A percentile compares a stretch with the other conserved stretches of the same genome.
phyloP scores from a whole-genome alignment of 2,888 invertebrate genomes.

The Elgonia sp. region DNA sequence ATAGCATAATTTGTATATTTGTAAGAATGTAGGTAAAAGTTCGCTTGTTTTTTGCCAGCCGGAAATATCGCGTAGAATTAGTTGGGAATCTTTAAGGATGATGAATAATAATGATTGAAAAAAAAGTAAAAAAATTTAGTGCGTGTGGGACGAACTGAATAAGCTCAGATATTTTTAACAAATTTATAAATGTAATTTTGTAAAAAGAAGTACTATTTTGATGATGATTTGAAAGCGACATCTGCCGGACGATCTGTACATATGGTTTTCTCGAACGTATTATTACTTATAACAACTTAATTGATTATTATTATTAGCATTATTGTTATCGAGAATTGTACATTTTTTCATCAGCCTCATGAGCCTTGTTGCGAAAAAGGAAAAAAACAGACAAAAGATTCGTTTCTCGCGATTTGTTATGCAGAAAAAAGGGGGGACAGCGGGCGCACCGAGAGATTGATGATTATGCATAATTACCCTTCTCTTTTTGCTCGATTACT shows the following conservation, averaged over 20 bases:
- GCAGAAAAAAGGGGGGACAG: slow-evolving; percentile 8
- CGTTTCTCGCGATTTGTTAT: slow-evolving; percentile 6
- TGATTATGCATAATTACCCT: slow-evolving; percentile 24
- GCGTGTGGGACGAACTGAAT: slow-evolving; percentile 77
- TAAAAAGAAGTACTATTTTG: slow-evolving; percentile 85
- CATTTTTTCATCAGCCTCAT: slow-evolving; percentile 71
- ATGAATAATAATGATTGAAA: slow-evolving; percentile 29
- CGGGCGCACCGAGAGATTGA: slow-evolving; percentile 54
- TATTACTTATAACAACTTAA: slow-evolving; percentile 77
- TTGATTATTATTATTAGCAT: slow-evolving; percentile 58
- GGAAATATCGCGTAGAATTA: slow-evolving; percentile 59
- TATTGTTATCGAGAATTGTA: slow-evolving; percentile 83
- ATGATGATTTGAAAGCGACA: slow-evolving; percentile 81
- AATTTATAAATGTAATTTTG: slow-evolving; percentile 86
- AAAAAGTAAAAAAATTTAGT: slow-evolving; percentile 48
- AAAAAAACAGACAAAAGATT: slow-evolving; percentile 11
- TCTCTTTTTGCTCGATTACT: slow-evolving; percentile 19
- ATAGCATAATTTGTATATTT: slow-evolving; percentile 75
- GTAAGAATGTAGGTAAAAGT: slow-evolving; percentile 73
- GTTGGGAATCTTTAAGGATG: slow-evolving; percentile 32
- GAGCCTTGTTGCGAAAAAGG: slow-evolving; percentile 44
- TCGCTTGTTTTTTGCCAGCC: slow-evolving; percentile 70
- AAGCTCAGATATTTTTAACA: slow-evolving; percentile 84
- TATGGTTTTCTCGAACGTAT: slow-evolving; percentile 85
- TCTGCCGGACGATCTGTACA: slow-evolving; percentile 84